Conservation (phyloP, 2,888 invertebrate genomes). For the Thalpophila matura region DNA sequence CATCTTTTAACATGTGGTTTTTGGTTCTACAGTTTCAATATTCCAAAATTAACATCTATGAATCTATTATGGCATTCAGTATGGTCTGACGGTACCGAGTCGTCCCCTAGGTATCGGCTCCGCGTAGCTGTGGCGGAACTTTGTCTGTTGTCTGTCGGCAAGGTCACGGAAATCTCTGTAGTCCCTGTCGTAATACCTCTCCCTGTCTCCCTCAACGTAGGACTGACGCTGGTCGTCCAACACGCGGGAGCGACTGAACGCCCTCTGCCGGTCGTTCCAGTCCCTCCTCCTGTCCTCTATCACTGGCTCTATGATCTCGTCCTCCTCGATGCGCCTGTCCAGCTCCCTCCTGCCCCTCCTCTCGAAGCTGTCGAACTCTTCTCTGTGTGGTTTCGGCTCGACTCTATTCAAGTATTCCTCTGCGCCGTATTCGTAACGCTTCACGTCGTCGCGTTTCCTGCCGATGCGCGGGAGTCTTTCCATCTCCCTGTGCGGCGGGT, state of each 20-base stretch:
- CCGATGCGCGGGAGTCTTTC: slow-evolving; percentile 86
- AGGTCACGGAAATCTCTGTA: slow-evolving; percentile 85
- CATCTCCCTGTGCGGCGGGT: slow-evolving; percentile 79
- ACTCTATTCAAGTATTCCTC: slow-evolving; percentile 85
- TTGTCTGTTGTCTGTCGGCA: slow-evolving; percentile 83
- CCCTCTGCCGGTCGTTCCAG: slow-evolving; percentile 85
- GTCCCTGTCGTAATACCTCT: slow-evolving; percentile 85
- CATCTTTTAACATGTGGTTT: slow-evolving; percentile 45
- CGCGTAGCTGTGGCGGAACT: slow-evolving; percentile 92
- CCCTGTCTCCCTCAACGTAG: slow-evolving; percentile 83
- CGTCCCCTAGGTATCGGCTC: slow-evolving; percentile 91
- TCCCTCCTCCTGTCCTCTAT: slow-evolving; percentile 84
- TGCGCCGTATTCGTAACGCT: slow-evolving; percentile 85
- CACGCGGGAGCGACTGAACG: slow-evolving; percentile 86
- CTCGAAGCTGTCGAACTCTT: slow-evolving; percentile 83
- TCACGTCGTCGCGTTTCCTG: slow-evolving; percentile 84
- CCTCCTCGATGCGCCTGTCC: slow-evolving; percentile 86
- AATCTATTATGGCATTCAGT: slow-evolving; percentile 89
- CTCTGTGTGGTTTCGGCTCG: slow-evolving; percentile 82
- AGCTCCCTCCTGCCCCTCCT: slow-evolving; percentile 82
- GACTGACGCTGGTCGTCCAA: slow-evolving; percentile 87
- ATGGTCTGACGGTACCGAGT: slow-evolving; percentile 87
- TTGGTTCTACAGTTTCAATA: slow-evolving; percentile 61
- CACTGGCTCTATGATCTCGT: slow-evolving; percentile 86
- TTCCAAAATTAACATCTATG: slow-evolving; percentile 67